Base-by-base conservation (phyloP, 2,113 vertebrate species). In the Sclerurus mexicanus region DNA sequence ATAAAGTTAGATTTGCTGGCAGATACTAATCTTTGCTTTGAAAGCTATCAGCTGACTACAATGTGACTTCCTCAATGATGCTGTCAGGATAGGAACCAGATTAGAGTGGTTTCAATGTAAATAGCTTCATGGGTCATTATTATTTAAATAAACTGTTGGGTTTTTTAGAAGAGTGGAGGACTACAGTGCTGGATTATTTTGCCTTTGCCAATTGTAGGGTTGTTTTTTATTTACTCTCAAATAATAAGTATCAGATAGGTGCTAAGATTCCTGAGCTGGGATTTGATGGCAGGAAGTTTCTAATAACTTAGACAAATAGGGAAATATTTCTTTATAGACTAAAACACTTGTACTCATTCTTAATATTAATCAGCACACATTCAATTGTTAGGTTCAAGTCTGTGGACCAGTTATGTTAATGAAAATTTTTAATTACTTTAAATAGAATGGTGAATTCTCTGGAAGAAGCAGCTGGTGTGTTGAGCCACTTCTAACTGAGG, bases 391-490 rank as follows among this genome's bases (percentile, higher is more conserved):
- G 14, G 16, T 64, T 87, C 13, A 75, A 78, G 53, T 56, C 52
- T 76, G 1, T 64, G n/a, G 37, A 52, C 53, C 13, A 39, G 5
- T 72, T 78, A 53, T 18, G 31, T 78, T 95, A 64, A 78, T 75
- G 25, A 52, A 46, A 53, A 8, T 87, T 91, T 14, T 93, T 94
- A 79, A 92, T 94, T 97, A 42, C 11, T 94, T 87, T 87, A 60
- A 73, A 75, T n/a, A 98, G 97, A 83, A 95, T 96, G 76, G 56
- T 96, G 90, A 94, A 60, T 95, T 77, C 77, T 35, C 63, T 95
- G 50, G 37, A 88, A 63, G 85, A 94, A 94, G 85, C 62, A 60
- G 33, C 63, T 87, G 69, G 31, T 91, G 25, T 55, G 72, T 73
- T 85, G 12, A 72, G 40, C 68, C 58, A 24, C 49, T 94, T 80